These are phyloP conservation scores for Orussus abietinus DNA, from an alignment of 1,140 invertebrate genomes.

Conservation along the genomic window DNA sequence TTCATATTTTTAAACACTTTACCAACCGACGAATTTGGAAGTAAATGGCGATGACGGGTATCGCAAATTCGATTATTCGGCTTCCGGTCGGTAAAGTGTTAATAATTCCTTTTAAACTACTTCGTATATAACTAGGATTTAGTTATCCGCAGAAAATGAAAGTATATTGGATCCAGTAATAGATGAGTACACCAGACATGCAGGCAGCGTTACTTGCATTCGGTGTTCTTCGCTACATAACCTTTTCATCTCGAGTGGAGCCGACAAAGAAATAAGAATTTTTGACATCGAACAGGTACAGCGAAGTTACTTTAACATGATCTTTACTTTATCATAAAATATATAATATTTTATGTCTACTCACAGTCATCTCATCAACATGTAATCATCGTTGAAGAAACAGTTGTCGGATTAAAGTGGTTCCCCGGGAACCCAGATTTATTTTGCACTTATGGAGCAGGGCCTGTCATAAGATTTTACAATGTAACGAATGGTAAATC, in stretches of 20 bases:
- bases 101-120: no score
- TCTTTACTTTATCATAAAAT: not conserved
- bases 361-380: conserved; percentile 31
- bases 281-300: conserved; percentile 44
- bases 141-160: conserved; percentile 36
- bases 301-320: conserved; percentile 10
- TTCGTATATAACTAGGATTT: no score
- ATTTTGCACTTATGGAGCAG: conserved; percentile 41
- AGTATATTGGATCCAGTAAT: conserved; percentile 45
- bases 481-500: conserved; percentile 31
- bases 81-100: no score
- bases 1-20: no score
- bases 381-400: conserved; percentile 38
- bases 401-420: conserved; percentile 42
- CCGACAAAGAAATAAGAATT: conserved; percentile 47
- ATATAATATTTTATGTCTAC: conserved; percentile 2
- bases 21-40: no score
- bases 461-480: conserved; percentile 36
- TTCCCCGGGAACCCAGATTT: conserved; percentile 37
- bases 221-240: conserved; percentile 41
- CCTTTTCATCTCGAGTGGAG: conserved; percentile 40
- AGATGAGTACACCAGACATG: conserved; percentile 44
- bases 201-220: conserved; percentile 42
- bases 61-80: no score
- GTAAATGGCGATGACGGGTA: no score